A percentile compares a stretch with the other conserved stretches of the same genome.
Evolutionary conservation across 2,797 vertebrate genomes (phyloP).

Genomic region (Crocidura indochinensis): DNA sequence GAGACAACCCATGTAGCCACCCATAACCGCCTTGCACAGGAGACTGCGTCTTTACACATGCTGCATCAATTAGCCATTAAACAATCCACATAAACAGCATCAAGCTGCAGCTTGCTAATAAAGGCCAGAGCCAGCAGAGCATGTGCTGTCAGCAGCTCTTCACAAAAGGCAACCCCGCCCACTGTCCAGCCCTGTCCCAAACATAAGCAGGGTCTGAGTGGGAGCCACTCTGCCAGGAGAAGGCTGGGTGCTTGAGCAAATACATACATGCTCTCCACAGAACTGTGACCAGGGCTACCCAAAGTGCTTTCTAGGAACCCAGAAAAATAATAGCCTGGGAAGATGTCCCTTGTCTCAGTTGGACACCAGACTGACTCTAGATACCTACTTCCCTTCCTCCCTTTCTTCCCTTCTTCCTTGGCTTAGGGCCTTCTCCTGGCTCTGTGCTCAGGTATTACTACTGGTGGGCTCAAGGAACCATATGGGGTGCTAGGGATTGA

Average conservation of each 20-base stretch:
- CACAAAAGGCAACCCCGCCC: constrained; percentile 61
- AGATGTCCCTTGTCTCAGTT: not conserved
- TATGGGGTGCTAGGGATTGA: not conserved
- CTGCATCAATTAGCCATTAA: constrained; percentile 77
- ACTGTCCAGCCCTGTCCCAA: not conserved
- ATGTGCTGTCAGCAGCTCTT: not conserved
- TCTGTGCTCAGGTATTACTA: not conserved
- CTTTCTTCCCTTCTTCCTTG: not conserved
- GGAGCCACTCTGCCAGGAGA: not conserved
- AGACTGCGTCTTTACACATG: constrained; percentile 67
- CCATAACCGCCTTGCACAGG: constrained; percentile 68
- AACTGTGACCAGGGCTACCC: not conserved
- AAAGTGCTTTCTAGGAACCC: not conserved
- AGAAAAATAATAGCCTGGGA: not conserved
- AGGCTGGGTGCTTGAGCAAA: not conserved
- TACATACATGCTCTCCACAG: constrained; percentile 25
- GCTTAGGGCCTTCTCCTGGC: too few species aligned
- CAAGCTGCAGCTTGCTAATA: constrained; percentile 57
- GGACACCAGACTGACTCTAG: too few species aligned
- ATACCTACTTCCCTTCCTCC: not conserved
- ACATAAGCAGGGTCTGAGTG: constrained; percentile 48
- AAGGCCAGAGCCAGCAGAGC: constrained; percentile 1
- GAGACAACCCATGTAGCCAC: constrained; percentile 76
- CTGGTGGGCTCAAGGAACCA: not conserved
- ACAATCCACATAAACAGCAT: constrained; percentile 59